Percentiles rank a stretch among this genome's conserved stretches.
Conservation (phyloP, 2,113 vertebrate genomes). For the Mesembrinibis cayennensis region DNA sequence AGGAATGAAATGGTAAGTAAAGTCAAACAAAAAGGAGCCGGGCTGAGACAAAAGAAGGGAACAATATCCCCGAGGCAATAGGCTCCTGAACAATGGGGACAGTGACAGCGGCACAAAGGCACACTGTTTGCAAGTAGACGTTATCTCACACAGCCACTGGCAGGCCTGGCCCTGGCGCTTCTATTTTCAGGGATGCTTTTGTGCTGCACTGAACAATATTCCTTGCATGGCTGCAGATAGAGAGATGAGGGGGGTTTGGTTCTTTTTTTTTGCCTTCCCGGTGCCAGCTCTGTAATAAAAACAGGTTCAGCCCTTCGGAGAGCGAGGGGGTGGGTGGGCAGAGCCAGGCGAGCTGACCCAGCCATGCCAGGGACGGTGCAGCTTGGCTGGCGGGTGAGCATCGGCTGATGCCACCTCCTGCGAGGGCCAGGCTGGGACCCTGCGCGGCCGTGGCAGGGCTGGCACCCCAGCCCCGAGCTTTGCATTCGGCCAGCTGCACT, state of each 20-base stretch:
- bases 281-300: background rate
- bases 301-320: background rate
- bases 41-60: conserved; percentile 96
- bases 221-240: conserved; percentile 85
- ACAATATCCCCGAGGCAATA: conserved; percentile 98
- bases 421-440: background rate
- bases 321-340: background rate
- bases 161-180: conserved; percentile 90
- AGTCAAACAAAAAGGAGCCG: conserved; percentile 95
- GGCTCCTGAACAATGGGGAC: conserved; percentile 93
- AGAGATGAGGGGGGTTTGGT: conserved; percentile 72
- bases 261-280: background rate
- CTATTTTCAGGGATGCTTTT: conserved; percentile 99
- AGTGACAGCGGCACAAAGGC: conserved; percentile 99
- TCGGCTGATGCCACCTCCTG: background rate
- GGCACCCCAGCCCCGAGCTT: background rate
- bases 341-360: background rate
- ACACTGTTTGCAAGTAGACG: conserved; percentile 98
- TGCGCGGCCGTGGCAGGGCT: background rate
- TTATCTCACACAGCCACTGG: conserved; percentile 99
- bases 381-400: background rate
- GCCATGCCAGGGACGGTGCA: fast-evolving
- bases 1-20: conserved; percentile 91
- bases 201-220: conserved; percentile 89
- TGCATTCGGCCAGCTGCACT: background rate